Base-by-base conservation (phyloP, 2,113 vertebrate species). In the Craseonycteris thonglongyai region DNA sequence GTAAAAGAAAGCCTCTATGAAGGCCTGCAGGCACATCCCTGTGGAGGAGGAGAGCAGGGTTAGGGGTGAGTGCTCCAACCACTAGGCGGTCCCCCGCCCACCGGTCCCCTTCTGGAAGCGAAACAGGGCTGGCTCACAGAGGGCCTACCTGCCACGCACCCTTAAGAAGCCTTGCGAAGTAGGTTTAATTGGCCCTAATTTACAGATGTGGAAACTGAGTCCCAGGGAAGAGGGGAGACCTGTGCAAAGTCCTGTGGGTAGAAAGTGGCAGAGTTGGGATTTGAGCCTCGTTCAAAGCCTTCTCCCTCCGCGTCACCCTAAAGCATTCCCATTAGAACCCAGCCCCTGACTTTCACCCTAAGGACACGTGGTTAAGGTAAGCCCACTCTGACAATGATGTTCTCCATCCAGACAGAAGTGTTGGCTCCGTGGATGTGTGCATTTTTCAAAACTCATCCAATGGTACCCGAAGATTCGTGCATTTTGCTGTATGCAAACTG, bases 21-120 rank as follows among this genome's bases (percentile, higher is more conserved):
- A 99, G 0, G 99, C 99, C 76, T 99, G 99, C 59, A 99, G 98
- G 40, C 99, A 98, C 99, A 99, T 99, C 51, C 99, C 99, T 99
- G 98, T 45, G 96, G 96, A 91, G 42, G 89, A 88, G 93, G 40
- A 93, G 78, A 38, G 16, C 2, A 24, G 38, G 0, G 8, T 93
- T 59, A 97, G 91, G 16, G 30, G 35, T 0, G 38, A 9, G 13
- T 1, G 21, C 16, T 26, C 87, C 47, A 6, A 0, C 33, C 49
- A 2, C 26, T 4, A 26, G 51, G 28, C 56, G 9, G 1, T 30
- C 38, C 49, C 33, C 59, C n/a, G n/a, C n/a, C 35, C 61, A 3
- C 14, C 2, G 3, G 18, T 24, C 24, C 66, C 56, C 0, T 6
- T 72, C 74, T 18, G 40, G 59, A 82, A 56, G 16, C 1, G 13